Conservation (phyloP, 2,113 vertebrate species). For the Salvelinus namaycush region DNA sequence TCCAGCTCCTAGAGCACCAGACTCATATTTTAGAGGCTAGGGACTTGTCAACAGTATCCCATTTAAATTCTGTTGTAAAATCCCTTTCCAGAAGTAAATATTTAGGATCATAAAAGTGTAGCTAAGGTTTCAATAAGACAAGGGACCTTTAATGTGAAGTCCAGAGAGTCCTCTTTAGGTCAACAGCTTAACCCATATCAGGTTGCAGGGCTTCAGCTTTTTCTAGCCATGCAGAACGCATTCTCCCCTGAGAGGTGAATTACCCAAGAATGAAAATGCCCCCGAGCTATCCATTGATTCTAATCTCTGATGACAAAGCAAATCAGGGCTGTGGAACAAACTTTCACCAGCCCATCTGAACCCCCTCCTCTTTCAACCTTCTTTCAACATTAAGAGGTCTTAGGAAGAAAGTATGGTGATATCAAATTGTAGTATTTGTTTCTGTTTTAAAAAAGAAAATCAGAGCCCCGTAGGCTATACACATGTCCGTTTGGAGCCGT, state of each 20-base stretch:
- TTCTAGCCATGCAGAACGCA: constrained; percentile 66
- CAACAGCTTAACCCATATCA: constrained; percentile 70
- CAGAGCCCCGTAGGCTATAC: not conserved
- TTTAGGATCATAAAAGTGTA: constrained; percentile 61
- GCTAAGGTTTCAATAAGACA: constrained; percentile 64
- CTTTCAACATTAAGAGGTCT: constrained; percentile 34
- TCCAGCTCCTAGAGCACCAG: constrained; percentile 41
- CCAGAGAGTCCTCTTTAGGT: constrained; percentile 61
- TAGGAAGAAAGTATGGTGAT: not conserved
- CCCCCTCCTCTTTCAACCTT: constrained; percentile 34
- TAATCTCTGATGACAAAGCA: constrained; percentile 81
- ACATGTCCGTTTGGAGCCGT: not conserved
- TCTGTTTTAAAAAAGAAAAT: too few relatives aligned
- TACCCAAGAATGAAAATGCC: constrained; percentile 73
- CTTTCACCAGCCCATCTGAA: constrained; percentile 71
- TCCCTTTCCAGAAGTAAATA: constrained; percentile 60
- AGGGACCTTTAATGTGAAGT: constrained; percentile 73
- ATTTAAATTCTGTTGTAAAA: constrained; percentile 63
- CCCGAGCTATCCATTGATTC: constrained; percentile 55
- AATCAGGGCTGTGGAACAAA: constrained; percentile 69
- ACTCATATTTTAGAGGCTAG: constrained; percentile 38
- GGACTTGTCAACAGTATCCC: constrained; percentile 70
- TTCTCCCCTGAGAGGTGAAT: constrained; percentile 67
- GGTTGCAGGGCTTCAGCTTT: constrained; percentile 75
- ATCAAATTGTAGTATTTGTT: not conserved